Conservation (phyloP, 2,113 vertebrate genomes). For the Arothron firmamentum region DNA sequence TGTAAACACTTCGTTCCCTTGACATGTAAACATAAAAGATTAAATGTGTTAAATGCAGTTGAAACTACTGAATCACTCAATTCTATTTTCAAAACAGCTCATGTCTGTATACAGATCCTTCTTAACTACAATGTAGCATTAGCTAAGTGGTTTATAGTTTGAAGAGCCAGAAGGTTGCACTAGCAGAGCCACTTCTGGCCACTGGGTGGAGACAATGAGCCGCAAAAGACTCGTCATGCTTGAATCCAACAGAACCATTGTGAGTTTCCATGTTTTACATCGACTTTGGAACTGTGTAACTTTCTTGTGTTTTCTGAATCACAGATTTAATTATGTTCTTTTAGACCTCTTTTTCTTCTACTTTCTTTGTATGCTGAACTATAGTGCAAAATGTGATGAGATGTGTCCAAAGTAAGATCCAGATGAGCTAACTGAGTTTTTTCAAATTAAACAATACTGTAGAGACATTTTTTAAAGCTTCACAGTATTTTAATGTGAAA, state of each 20-base stretch:
- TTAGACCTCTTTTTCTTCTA: not conserved
- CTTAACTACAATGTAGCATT: not conserved
- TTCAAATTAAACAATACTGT: too few species aligned
- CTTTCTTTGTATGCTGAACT: not conserved
- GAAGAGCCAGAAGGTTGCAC: too few species aligned
- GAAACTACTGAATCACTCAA: not conserved
- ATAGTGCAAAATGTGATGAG: not conserved
- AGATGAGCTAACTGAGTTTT: too few species aligned
- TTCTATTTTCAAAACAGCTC: conserved; percentile 10
- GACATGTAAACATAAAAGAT: conserved; percentile 5
- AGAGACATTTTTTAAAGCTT: too few species aligned
- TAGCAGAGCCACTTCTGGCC: too few species aligned
- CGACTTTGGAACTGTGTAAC: not conserved
- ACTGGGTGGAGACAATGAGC: too few species aligned
- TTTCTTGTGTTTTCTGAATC: not conserved
- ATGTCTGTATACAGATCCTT: not conserved
- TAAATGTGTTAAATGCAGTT: not conserved
- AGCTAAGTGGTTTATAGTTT: too few species aligned
- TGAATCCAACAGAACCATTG: too few species aligned
- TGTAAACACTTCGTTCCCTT: conserved; percentile 6
- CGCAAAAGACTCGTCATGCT: too few species aligned
- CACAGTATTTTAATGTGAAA: too few species aligned
- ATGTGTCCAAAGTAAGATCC: too few species aligned
- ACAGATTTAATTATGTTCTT: not conserved
- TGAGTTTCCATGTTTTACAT: not conserved